Percentiles rank a stretch among this genome's conserved stretches.
phyloP scores from a whole-genome alignment of 2,888 invertebrate genomes.

The Ornithoptera alexandrae region DNA sequence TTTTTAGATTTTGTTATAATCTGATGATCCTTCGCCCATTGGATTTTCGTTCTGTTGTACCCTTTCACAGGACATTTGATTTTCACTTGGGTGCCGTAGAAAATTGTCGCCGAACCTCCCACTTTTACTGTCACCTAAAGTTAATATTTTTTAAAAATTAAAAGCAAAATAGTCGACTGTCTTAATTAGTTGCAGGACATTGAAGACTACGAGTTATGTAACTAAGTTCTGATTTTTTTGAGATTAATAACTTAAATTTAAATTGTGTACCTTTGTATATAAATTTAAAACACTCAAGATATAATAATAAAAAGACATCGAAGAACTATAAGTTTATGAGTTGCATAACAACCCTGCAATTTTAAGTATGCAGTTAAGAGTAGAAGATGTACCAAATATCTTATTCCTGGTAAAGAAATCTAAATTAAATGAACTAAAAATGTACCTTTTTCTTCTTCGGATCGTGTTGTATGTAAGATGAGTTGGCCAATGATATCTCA shows the following conservation, averaged over 20 bases:
- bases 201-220: no score
- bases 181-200: no score
- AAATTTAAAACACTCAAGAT: no score
- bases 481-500: conserved; percentile 88
- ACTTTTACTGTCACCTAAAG: conserved; percentile 89
- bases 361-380: no score
- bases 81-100: conserved; percentile 94
- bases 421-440: background rate
- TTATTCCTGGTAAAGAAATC: no score
- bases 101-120: conserved; percentile 93
- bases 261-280: no score
- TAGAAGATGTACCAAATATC: no score
- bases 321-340: background rate
- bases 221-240: no score
- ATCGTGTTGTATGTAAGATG: conserved; percentile 91
- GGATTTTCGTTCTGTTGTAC: conserved; percentile 89
- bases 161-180: no score
- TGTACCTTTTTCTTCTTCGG: conserved; percentile 86
- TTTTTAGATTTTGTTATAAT: conserved; percentile 88
- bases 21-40: conserved; percentile 93
- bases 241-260: no score
- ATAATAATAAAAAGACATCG: background rate
- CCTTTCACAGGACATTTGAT: conserved; percentile 96
- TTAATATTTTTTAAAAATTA: background rate
- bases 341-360: no score